These are phyloP conservation scores for Diorhabda elongata DNA, from an alignment of 1,140 invertebrate species.

Conservation along the genomic window DNA sequence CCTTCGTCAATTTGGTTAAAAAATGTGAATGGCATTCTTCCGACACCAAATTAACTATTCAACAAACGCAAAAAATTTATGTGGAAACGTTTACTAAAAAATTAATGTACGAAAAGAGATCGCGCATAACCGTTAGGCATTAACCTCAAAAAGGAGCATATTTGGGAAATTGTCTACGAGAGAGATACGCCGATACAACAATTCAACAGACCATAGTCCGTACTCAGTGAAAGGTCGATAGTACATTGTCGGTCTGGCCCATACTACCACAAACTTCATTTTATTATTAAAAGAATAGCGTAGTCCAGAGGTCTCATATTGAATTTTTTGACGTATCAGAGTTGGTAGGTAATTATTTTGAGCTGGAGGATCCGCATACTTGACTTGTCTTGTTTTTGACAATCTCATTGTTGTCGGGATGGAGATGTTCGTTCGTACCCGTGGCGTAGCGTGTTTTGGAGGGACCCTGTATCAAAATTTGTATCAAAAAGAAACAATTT, in stretches of 20 bases:
- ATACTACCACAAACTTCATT: neutral
- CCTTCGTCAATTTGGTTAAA: neutral
- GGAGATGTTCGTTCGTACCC: too few relatives aligned
- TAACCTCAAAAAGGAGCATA: slow-evolving; percentile 1
- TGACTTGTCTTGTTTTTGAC: too few relatives aligned
- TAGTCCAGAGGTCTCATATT: too few relatives aligned
- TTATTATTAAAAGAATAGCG: too few relatives aligned
- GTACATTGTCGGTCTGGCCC: neutral
- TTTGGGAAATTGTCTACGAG: slow-evolving; percentile 2
- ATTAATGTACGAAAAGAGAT: slow-evolving; percentile 1
- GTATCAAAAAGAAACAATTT: too few relatives aligned
- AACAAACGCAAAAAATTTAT: neutral
- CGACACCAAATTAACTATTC: neutral
- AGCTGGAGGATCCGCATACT: too few relatives aligned
- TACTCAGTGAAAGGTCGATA: neutral
- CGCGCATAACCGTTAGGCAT: neutral
- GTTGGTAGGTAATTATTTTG: too few relatives aligned
- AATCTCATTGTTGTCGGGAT: too few relatives aligned
- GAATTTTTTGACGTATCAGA: too few relatives aligned
- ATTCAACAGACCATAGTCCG: neutral
- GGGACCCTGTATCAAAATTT: too few relatives aligned
- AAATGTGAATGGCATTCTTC: slow-evolving; percentile 2
- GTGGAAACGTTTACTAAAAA: neutral
- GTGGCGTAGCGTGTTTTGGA: too few relatives aligned
- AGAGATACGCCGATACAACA: neutral